Conservation (phyloP, 2,888 invertebrate species). For the Macrophya annulata region DNA sequence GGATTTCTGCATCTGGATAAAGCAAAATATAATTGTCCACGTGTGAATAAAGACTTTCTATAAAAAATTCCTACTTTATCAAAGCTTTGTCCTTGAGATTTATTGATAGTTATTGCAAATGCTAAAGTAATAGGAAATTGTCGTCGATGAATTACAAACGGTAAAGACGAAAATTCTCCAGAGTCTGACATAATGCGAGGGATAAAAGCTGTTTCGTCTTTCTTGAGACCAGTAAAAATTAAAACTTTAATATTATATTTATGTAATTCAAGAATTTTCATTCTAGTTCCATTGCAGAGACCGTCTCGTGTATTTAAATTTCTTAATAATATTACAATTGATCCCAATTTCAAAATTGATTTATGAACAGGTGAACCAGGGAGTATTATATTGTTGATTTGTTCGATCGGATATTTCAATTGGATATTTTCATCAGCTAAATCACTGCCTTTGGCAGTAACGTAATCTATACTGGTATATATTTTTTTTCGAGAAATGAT, state of each 20-base stretch:
- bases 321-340: conserved; percentile 59
- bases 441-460: conserved; percentile 39
- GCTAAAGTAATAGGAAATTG: conserved; percentile 55
- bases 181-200: conserved; percentile 58
- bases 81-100: too few relatives aligned
- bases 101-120: too few relatives aligned
- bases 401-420: conserved; percentile 56
- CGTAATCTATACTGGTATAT: conserved; percentile 42
- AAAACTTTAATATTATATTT: conserved; percentile 59
- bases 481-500: background rate
- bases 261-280: conserved; percentile 57
- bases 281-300: conserved; percentile 60
- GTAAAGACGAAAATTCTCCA: conserved; percentile 49
- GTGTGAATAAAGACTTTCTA: too few relatives aligned
- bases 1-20: background rate
- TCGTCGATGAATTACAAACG: conserved; percentile 54
- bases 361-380: conserved; percentile 58
- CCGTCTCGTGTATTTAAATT: conserved; percentile 59
- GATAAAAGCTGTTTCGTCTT: conserved; percentile 53
- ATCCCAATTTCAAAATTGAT: conserved; percentile 57
- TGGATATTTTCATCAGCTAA: conserved; percentile 15
- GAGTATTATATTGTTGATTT: conserved; percentile 57
- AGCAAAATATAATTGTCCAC: too few relatives aligned
- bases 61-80: too few relatives aligned
- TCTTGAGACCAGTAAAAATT: conserved; percentile 56